Evolutionary conservation across 1,140 invertebrate genomes (phyloP).

Genomic region (Bombus affinis): DNA sequence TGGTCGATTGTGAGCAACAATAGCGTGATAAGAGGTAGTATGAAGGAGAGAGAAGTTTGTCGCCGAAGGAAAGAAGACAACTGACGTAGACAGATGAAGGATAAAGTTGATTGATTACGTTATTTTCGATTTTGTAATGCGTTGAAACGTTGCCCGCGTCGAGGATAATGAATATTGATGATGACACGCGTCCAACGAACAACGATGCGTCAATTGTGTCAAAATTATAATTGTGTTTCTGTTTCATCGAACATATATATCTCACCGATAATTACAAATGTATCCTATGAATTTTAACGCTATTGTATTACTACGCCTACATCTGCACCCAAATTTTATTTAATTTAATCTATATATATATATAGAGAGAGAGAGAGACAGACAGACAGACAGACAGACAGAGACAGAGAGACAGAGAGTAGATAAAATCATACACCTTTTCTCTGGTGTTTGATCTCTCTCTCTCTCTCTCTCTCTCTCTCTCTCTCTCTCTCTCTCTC

Average conservation of each 20-base stretch:
- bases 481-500: too few relatives aligned
- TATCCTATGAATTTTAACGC: neutral
- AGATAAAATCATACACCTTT: too few relatives aligned
- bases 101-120: conserved; percentile 17
- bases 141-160: conserved; percentile 15
- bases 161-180: conserved; percentile 30
- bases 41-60: neutral
- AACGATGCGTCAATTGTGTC: conserved; percentile 7
- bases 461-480: too few relatives aligned
- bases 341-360: too few relatives aligned
- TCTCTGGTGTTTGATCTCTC: too few relatives aligned
- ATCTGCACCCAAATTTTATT: too few relatives aligned
- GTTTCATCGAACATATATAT: neutral
- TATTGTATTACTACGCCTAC: neutral
- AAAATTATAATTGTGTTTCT: conserved; percentile 12
- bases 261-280: neutral
- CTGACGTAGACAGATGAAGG: conserved; percentile 18
- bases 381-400: too few relatives aligned
- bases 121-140: conserved; percentile 21
- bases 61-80: neutral
- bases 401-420: too few relatives aligned
- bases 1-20: neutral
- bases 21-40: too few relatives aligned
- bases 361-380: too few relatives aligned
- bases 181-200: neutral